Evolutionary conservation across 2,113 vertebrate genomes (phyloP).

Genomic region (Pogonocichla stellata): DNA sequence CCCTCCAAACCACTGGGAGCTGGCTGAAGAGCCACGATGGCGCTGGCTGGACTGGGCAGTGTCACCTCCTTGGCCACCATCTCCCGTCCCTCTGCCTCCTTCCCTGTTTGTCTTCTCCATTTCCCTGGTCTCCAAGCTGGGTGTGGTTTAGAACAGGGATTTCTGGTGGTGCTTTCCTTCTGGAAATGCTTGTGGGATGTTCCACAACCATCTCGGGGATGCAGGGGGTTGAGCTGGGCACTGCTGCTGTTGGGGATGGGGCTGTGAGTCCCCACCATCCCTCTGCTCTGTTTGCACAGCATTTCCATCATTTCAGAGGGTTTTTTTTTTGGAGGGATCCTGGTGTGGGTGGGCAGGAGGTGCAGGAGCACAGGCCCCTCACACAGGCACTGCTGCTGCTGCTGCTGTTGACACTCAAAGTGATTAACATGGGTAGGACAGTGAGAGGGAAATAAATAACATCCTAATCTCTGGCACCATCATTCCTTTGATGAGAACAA

Average conservation of each 20-base stretch:
- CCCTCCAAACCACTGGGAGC: rapidly evolving
- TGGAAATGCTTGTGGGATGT: too few species aligned
- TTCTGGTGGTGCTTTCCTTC: not conserved
- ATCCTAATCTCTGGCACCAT: slow-evolving; percentile 49
- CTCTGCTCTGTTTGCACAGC: not conserved
- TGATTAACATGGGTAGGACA: slow-evolving; percentile 56
- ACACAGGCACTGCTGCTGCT: not conserved
- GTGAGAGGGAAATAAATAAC: slow-evolving; percentile 53
- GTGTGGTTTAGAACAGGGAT: not conserved
- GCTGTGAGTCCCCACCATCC: not conserved
- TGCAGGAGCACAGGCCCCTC: not conserved
- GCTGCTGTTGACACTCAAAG: slow-evolving; percentile 39
- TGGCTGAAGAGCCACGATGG: not conserved
- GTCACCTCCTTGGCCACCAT: not conserved
- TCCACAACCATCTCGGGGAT: rapidly evolving
- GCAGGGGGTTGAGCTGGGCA: not conserved
- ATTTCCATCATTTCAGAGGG: not conserved
- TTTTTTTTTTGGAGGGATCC: not conserved
- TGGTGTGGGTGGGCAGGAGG: not conserved
- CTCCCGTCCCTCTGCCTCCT: not conserved
- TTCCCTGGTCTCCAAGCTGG: not conserved
- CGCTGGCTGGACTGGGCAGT: not conserved
- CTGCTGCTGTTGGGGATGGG: rapidly evolving
- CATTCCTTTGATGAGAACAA: slow-evolving; percentile 68
- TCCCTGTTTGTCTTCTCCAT: not conserved